Evolutionary conservation across 2,113 vertebrate genomes (phyloP).

Genomic region (Oriolus oriolus): DNA sequence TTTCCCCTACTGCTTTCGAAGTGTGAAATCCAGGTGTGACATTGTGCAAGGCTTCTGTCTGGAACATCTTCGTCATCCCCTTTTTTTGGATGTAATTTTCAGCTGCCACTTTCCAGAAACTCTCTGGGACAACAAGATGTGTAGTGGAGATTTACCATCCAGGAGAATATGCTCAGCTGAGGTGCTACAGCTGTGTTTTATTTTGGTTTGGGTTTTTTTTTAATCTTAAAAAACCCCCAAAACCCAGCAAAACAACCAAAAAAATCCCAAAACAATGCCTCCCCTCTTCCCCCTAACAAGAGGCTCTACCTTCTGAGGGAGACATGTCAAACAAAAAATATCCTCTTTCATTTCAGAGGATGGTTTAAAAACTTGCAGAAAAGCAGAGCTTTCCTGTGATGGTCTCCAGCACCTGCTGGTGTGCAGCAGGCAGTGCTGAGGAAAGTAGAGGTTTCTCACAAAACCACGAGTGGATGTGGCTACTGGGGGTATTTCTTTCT

Average conservation of each 20-base stretch:
- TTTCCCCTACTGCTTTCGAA: background rate
- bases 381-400: background rate
- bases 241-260: background rate
- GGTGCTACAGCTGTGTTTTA: background rate
- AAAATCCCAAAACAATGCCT: fast-evolving
- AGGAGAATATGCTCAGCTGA: background rate
- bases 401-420: background rate
- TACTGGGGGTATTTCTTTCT: background rate
- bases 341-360: background rate
- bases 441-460: background rate
- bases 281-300: background rate
- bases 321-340: background rate
- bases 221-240: background rate
- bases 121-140: background rate
- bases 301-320: background rate
- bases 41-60: background rate
- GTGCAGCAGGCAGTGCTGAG: background rate
- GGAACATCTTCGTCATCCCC: background rate
- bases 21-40: background rate
- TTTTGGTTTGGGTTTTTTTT: background rate
- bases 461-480: background rate
- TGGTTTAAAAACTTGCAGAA: background rate
- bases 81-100: background rate
- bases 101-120: background rate
- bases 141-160: background rate